Base-by-base conservation (phyloP, 2,888 invertebrate species). In the Diplazon laetatorius region DNA sequence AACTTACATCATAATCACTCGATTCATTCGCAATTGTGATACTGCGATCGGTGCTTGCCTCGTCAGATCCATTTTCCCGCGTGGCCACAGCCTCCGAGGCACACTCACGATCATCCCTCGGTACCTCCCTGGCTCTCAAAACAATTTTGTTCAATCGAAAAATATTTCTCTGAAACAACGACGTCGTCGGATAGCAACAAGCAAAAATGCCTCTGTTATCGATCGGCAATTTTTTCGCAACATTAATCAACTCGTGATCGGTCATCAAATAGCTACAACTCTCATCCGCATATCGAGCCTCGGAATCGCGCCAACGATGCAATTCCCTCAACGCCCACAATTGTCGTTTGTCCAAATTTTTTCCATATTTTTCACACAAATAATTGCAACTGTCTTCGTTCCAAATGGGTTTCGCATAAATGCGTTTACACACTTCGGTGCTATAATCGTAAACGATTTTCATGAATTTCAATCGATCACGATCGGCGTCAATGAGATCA, bases 171-270 rank as follows among this genome's bases (percentile, higher is more conserved):
- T 93, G 91, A 0, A 95, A 93, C 25, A 95, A 90, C 0, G 97
- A 96, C 9, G 99, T 98, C 85, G 98, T 95, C 0, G 98, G 99
- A 89, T 95, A 96, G 89, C 99, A 99, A 87, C 97, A 97, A 0
- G 98, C 97, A 76, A 97, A 91, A 76, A 99, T 95, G 1, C 99
- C 99, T 87, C 98, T 97, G 93, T 97, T 94, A 92, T 98, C 98
- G 68, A 97, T 93, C 0, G 98, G 99, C 76, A 99, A 90, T 18
- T 93, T 93, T 91, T 98, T 97, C 0, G 97, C 94, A 76, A 99
- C 96, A 88, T 97, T 95, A 68, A 99, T 89, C 91, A 99, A 90
- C 98, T 98, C 98, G 91, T 99, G 98, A 91, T 98, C 98, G 0
- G 99, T 99, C 74, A 99, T 92, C 57, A 99, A 96, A 91, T 97